These are phyloP conservation scores for Montipora capitata DNA, from an alignment of 92 coral and sea anemone genomes.

Conservation along the genomic window DNA sequence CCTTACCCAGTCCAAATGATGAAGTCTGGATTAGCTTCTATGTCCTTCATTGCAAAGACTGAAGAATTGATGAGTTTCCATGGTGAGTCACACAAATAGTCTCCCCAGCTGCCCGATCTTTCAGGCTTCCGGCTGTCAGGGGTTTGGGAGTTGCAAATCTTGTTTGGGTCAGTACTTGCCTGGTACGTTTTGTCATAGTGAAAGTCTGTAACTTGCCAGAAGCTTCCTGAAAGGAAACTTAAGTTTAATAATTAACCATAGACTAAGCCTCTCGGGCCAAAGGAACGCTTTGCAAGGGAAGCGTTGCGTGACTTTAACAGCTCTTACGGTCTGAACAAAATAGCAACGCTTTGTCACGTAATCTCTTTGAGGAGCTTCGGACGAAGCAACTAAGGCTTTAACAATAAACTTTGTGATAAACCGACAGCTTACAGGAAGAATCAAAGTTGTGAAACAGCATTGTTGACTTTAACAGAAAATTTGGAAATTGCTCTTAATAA, in stretches of 20 bases:
- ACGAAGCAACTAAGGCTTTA: too few relatives aligned
- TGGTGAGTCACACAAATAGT: constrained; percentile 75
- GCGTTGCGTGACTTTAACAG: too few relatives aligned
- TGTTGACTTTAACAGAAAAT: too few relatives aligned
- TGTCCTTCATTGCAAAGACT: constrained; percentile 66
- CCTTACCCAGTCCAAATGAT: constrained; percentile 83
- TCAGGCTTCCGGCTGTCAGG: constrained; percentile 38
- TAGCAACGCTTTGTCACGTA: too few relatives aligned
- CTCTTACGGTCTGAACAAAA: too few relatives aligned
- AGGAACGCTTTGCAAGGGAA: too few relatives aligned
- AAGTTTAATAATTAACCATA: not conserved
- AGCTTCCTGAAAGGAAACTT: constrained; percentile 41
- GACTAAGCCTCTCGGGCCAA: too few relatives aligned
- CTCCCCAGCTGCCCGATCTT: constrained; percentile 70
- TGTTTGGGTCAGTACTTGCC: constrained; percentile 52
- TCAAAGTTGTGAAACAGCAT: too few relatives aligned
- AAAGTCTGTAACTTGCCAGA: constrained; percentile 81
- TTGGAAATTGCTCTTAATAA: too few relatives aligned
- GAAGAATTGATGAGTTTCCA: constrained; percentile 82
- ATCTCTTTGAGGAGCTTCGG: too few relatives aligned
- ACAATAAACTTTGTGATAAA: too few relatives aligned
- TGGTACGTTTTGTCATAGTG: constrained; percentile 79
- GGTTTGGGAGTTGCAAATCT: constrained; percentile 80
- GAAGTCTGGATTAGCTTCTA: constrained; percentile 72
- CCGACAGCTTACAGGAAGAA: too few relatives aligned